A percentile compares a stretch with the other conserved stretches of the same genome.
Conservation (phyloP, 2,113 vertebrate genomes). For the Nothoprocta perdicaria region DNA sequence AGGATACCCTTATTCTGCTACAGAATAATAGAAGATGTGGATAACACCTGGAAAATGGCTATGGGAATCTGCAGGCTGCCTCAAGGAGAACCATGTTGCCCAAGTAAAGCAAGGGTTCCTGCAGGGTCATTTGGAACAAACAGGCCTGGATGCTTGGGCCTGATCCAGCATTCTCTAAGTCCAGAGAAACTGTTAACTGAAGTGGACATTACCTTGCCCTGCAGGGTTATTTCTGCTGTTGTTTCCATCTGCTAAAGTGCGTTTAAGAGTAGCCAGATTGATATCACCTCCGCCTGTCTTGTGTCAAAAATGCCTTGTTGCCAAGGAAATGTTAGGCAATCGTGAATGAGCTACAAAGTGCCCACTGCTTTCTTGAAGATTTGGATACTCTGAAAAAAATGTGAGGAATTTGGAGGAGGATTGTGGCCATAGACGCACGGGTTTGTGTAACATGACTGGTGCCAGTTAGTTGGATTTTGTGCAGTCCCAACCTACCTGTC, state of each 20-base stretch:
- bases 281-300: not conserved
- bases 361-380: not conserved
- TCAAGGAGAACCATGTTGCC: not conserved
- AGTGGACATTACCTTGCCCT: not conserved
- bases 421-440: rapidly evolving
- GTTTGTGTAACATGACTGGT: not conserved
- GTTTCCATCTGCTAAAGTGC: not conserved
- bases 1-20: not conserved
- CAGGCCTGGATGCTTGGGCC: not conserved
- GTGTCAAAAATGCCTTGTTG: not conserved
- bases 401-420: not conserved
- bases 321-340: slow-evolving; percentile 16
- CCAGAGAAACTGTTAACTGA: not conserved
- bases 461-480: not conserved
- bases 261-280: not conserved
- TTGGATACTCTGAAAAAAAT: not conserved
- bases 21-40: no score
- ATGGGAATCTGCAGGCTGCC: not conserved
- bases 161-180: not conserved
- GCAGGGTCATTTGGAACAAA: not conserved
- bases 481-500: not conserved
- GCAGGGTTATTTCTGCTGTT: not conserved
- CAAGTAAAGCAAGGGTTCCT: rapidly evolving
- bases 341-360: not conserved
- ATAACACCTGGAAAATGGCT: not conserved